Percentiles rank a stretch among this genome's conserved stretches.
Conservation (phyloP, 2,888 invertebrate species). For the Dynastes hyllus region DNA sequence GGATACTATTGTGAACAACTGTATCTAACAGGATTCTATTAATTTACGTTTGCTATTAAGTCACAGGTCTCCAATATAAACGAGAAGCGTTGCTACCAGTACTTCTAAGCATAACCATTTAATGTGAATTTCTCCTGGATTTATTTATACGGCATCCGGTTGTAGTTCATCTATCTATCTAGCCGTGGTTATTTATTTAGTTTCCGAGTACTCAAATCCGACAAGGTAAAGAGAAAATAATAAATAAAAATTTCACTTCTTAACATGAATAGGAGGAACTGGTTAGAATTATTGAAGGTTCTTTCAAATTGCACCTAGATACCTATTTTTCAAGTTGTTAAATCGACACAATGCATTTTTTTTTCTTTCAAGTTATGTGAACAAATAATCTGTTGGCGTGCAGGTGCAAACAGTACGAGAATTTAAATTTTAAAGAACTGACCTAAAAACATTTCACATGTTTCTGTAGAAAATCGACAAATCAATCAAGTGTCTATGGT, state of each 20-base stretch:
- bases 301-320: conserved; percentile 2
- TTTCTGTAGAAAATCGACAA: conserved; percentile 6
- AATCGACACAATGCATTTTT: background rate
- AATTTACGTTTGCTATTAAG: conserved; percentile 39
- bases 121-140: conserved; percentile 43
- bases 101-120: conserved; percentile 18
- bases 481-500: background rate
- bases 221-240: conserved; percentile 20
- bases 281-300: background rate
- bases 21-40: conserved; percentile 33
- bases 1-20: too few relatives aligned
- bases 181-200: conserved; percentile 34
- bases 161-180: conserved; percentile 22
- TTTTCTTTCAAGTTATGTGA: background rate
- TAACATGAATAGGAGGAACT: conserved; percentile 15
- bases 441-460: conserved; percentile 1
- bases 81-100: background rate
- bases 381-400: background rate
- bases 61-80: conserved; percentile 26
- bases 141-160: conserved; percentile 45
- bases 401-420: background rate
- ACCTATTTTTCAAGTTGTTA: background rate
- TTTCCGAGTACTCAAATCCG: conserved; percentile 30
- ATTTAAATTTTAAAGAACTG: conserved; percentile 11
- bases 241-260: conserved; percentile 41